Evolutionary conservation across 2,113 vertebrate species (phyloP).

Genomic region (Cololabis saira): DNA sequence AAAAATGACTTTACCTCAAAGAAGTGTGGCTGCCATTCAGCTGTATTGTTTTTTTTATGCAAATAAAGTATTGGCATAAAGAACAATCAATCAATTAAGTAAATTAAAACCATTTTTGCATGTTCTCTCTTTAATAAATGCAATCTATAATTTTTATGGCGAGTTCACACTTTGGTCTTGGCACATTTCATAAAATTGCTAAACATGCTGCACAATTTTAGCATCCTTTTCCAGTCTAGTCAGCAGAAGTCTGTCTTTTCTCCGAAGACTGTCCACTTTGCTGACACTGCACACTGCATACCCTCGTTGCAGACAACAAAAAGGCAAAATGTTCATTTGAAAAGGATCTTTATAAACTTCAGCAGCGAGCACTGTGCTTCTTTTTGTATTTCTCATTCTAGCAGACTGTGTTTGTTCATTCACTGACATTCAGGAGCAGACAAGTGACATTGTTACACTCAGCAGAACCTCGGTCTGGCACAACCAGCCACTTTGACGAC

Average conservation of each 20-base stretch:
- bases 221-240: neutral
- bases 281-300: neutral
- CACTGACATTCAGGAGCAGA: constrained; percentile 55
- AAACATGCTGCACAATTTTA: neutral
- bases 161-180: neutral
- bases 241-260: constrained; percentile 1
- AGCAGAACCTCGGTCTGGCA: constrained; percentile 65
- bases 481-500: constrained; percentile 62
- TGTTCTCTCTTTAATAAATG: no score
- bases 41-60: no score
- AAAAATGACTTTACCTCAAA: no score
- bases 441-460: constrained; percentile 72
- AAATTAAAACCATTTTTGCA: no score
- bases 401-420: constrained; percentile 39
- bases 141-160: no score
- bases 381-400: constrained; percentile 24
- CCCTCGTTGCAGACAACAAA: constrained; percentile 2
- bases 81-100: no score
- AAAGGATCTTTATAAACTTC: constrained; percentile 29
- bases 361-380: constrained; percentile 13
- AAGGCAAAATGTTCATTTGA: constrained; percentile 9
- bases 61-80: no score
- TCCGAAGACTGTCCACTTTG: neutral
- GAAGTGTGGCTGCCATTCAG: no score
- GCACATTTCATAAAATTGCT: constrained; percentile 3